Evolutionary conservation across 1,140 invertebrate genomes (phyloP), one percentile per base, ranked within the genome.

Genomic region (Globodera ellingtonae): DNA sequence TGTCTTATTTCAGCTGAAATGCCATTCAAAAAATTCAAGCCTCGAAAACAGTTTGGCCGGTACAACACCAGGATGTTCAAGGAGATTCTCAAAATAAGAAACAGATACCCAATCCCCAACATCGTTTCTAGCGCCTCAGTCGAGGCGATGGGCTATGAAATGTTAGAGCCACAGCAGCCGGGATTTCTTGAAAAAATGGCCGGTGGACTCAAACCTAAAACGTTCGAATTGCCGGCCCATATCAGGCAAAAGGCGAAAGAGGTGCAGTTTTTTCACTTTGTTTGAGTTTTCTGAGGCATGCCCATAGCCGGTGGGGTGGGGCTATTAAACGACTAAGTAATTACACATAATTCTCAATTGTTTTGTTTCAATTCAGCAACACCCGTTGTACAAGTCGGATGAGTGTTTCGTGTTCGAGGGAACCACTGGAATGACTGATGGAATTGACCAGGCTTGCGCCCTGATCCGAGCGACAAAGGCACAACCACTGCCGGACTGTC

Each of bases 391-490:
- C 78, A 88, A 88, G 24, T 10, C 71, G 7, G 62, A 73, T 7
- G 44, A 71, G 3, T 76, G 72, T 69, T 82, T 79, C n/a, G 15
- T 87, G 6, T 87, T 87, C 72, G 85, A 86, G 10, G 78, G 82
- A 21, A 71, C 72, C 8, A 75, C 78, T n/a, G 66, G 78, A 15
- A 76, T 86, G 74, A 75, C 81, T 24, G 86, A 88, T 74, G 87
- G 87, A 56, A 70, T 86, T 18, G 84, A 84, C 69, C 82, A 88
- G 72, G 87, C 87, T 6, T 87, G 84, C 52, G 70, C 73, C 21
- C 52, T 88, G 21, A 84, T 81, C 21, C 84, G 84, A 13, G 82
- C 86, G 18, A 59, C 82, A 4, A 75, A 81, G 24, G 48, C 80
- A 35, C 65, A 48, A n/a, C n/a, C 59, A 0, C 66, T 87, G 52